These are phyloP conservation scores for Aphaenogaster ashmeadi DNA, from an alignment of 1,140 invertebrate species.

Conservation along the genomic window DNA sequence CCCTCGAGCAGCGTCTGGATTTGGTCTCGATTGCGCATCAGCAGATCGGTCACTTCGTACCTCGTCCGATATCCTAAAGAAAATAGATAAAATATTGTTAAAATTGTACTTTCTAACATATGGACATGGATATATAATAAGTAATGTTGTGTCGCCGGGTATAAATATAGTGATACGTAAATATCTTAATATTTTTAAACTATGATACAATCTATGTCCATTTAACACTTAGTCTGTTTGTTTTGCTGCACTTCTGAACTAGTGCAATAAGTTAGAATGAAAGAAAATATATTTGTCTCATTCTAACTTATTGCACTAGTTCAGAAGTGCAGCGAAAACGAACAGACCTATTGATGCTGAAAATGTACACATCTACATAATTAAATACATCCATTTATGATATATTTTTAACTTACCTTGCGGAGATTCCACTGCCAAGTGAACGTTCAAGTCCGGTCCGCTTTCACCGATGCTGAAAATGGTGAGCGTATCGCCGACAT, in stretches of 20 bases:
- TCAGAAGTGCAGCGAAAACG: no score
- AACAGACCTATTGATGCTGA: neutral
- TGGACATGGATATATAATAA: no score
- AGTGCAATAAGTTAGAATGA: no score
- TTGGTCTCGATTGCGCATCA: slow-evolving; percentile 89
- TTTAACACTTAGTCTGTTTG: no score
- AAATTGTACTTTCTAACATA: neutral
- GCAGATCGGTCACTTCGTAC: slow-evolving; percentile 89
- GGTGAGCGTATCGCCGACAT: slow-evolving; percentile 89
- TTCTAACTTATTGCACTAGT: no score
- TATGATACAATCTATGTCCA: neutral
- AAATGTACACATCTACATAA: neutral
- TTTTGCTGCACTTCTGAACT: no score
- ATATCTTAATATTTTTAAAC: neutral
- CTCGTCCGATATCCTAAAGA: slow-evolving; percentile 88
- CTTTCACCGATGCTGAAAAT: slow-evolving; percentile 92
- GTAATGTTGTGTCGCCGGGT: neutral
- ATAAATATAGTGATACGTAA: neutral
- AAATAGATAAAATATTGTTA: slow-evolving; percentile 27
- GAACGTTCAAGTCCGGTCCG: slow-evolving; percentile 89
- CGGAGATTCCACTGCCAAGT: slow-evolving; percentile 89
- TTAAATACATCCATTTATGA: neutral
- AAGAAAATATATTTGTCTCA: no score
- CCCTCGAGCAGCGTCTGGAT: slow-evolving; percentile 89
- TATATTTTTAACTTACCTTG: slow-evolving; percentile 74